A percentile compares a stretch with the other conserved stretches of the same genome.
These are phyloP conservation scores for Teleogryllus oceanicus DNA, from an alignment of 2,888 invertebrate genomes.

Conservation along the genomic window DNA sequence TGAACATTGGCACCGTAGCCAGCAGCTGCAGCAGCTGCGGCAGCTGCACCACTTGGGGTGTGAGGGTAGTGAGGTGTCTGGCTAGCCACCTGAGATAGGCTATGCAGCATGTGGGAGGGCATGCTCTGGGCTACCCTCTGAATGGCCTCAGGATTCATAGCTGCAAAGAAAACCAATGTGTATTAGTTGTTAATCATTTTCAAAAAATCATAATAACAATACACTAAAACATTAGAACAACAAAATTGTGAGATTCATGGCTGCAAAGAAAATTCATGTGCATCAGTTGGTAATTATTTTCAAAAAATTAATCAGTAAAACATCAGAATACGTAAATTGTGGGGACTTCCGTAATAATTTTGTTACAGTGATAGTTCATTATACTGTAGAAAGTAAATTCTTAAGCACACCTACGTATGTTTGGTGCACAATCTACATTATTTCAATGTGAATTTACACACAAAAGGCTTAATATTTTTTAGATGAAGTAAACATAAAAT, in stretches of 20 bases:
- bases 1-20: conserved; percentile 56
- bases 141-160: conserved; percentile 63
- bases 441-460: too few species aligned
- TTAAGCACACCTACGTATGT: not conserved
- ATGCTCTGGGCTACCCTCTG: conserved; percentile 68
- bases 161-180: conserved; percentile 43
- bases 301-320: too few species aligned
- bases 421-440: too few species aligned
- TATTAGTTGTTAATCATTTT: too few species aligned
- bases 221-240: too few species aligned
- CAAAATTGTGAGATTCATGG: too few species aligned
- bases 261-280: too few species aligned
- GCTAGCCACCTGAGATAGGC: conserved; percentile 66
- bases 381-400: not conserved
- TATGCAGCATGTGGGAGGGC: conserved; percentile 67
- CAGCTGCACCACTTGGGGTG: conserved; percentile 60
- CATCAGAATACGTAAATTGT: too few species aligned
- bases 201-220: too few species aligned
- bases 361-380: not conserved
- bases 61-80: conserved; percentile 62
- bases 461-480: too few species aligned
- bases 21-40: conserved; percentile 56
- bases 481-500: too few species aligned
- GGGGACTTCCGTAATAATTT: not conserved
- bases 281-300: too few species aligned